Evolutionary conservation across 2,113 vertebrate genomes (phyloP).

Genomic region (Sander vitreus): DNA sequence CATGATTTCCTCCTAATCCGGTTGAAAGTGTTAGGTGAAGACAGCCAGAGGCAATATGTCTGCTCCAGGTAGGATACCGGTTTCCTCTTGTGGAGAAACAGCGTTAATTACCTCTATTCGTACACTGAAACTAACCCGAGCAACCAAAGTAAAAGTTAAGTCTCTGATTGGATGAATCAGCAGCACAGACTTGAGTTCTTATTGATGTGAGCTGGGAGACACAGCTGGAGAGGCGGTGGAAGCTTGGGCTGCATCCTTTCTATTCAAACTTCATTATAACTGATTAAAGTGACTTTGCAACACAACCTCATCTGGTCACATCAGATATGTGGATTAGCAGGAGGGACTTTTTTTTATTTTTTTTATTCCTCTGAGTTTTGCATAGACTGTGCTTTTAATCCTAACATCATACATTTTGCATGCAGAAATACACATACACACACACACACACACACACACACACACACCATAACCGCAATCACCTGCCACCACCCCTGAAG

Average conservation of each 20-base stretch:
- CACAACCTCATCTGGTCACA: constrained; percentile 75
- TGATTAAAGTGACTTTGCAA: constrained; percentile 84
- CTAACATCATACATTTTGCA: constrained; percentile 28
- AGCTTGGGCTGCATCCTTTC: constrained; percentile 51
- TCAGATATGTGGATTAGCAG: constrained; percentile 71
- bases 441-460: constrained; percentile 11
- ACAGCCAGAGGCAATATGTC: constrained; percentile 59
- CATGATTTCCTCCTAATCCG: constrained; percentile 71
- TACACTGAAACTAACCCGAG: constrained; percentile 41
- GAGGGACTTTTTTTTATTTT: constrained; percentile 39
- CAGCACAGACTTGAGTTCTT: constrained; percentile 17
- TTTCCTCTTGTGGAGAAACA: constrained; percentile 50
- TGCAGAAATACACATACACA: not conserved
- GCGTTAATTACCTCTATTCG: constrained; percentile 61
- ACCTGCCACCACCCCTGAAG: constrained; percentile 32
- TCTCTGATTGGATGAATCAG: constrained; percentile 61
- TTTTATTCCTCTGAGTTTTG: constrained; percentile 40
- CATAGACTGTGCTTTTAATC: constrained; percentile 62
- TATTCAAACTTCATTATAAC: constrained; percentile 77
- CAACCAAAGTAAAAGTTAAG: constrained; percentile 63
- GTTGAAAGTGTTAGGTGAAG: constrained; percentile 61
- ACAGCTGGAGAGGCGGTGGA: constrained; percentile 71
- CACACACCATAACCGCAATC: not conserved
- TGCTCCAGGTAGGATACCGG: constrained; percentile 36
- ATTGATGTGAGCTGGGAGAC: constrained; percentile 56